A percentile compares a stretch with the other conserved stretches of the same genome.
These are phyloP conservation scores for Phasianus colchicus DNA, from an alignment of 2,113 vertebrate genomes.

Conservation along the genomic window DNA sequence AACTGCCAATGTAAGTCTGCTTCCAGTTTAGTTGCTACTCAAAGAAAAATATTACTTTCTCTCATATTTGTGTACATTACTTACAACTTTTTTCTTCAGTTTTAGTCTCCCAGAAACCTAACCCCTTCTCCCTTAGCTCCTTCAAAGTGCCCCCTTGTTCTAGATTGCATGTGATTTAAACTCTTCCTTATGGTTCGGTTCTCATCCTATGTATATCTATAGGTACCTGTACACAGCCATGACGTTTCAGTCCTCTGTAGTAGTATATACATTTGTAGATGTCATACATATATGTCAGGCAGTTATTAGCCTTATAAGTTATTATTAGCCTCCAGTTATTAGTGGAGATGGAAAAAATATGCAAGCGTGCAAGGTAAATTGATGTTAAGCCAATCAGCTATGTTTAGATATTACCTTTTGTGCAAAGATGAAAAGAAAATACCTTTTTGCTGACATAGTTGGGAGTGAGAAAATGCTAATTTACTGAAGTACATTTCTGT, in stretches of 20 bases:
- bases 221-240: conserved; percentile 7
- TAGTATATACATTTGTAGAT: background rate
- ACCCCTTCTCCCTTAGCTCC: background rate
- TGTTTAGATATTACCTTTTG: background rate
- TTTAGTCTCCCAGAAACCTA: background rate
- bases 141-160: background rate
- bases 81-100: background rate
- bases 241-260: conserved; percentile 12
- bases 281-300: background rate
- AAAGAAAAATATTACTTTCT: background rate
- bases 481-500: background rate
- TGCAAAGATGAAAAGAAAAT: conserved; percentile 52
- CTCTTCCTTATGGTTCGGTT: background rate
- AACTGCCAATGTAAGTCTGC: conserved; percentile 49
- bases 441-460: conserved; percentile 46
- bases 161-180: background rate
- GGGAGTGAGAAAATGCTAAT: conserved; percentile 24
- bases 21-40: conserved; percentile 29
- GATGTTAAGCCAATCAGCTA: background rate
- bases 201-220: background rate
- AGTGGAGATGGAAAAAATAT: conserved; percentile 27
- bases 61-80: background rate
- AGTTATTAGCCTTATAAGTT: background rate
- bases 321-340: too few relatives aligned
- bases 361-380: background rate